phyloP scores from a whole-genome alignment of 2,797 vertebrate genomes.

The Varecia variegata region DNA sequence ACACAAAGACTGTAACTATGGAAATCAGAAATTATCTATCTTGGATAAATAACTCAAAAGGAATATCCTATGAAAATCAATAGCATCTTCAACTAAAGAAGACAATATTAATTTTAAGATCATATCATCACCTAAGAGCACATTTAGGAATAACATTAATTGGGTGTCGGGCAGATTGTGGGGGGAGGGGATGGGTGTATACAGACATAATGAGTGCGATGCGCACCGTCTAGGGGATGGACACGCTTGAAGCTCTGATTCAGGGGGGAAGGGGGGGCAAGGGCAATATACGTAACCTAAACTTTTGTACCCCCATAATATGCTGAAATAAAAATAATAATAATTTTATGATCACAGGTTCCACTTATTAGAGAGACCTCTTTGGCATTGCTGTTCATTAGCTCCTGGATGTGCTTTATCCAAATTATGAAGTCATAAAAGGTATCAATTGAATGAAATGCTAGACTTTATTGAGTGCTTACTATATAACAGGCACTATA shows the following conservation, averaged over 20 bases:
- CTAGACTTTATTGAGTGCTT: background rate
- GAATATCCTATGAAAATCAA: background rate
- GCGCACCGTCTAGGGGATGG: too few species aligned
- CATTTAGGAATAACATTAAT: too few species aligned
- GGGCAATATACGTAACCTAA: too few species aligned
- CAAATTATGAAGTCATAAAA: background rate
- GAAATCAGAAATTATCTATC: background rate
- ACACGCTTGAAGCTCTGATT: too few species aligned
- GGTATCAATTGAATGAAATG: background rate
- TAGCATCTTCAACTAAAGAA: background rate
- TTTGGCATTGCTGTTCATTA: background rate
- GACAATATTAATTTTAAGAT: background rate
- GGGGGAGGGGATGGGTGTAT: too few species aligned
- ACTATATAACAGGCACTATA: background rate
- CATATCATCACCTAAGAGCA: background rate
- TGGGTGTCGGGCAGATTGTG: too few species aligned
- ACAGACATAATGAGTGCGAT: too few species aligned
- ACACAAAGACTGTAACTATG: background rate
- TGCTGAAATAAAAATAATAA: background rate
- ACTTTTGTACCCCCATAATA: too few species aligned
- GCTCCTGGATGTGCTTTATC: background rate
- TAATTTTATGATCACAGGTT: background rate
- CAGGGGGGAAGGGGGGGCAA: too few species aligned
- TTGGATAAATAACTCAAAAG: background rate
- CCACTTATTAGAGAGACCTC: background rate